Evolutionary conservation across 1,140 invertebrate species (phyloP).

Genomic region (Musca vetustissima): DNA sequence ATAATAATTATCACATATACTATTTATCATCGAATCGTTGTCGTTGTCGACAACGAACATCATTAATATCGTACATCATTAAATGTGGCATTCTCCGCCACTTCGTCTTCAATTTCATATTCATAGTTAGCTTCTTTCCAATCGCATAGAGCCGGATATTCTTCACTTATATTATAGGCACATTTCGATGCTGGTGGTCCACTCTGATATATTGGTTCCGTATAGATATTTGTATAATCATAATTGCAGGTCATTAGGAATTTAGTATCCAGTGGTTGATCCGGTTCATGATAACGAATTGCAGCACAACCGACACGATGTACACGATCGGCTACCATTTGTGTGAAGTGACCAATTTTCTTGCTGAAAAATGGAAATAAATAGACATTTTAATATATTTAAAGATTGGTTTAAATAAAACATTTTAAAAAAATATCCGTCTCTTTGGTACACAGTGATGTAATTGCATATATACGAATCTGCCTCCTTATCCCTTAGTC

Average conservation of each 20-base stretch:
- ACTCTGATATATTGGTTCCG: slow-evolving; percentile 40
- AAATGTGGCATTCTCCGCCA: not conserved
- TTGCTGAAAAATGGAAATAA: slow-evolving; percentile 38
- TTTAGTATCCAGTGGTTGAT: slow-evolving; percentile 20
- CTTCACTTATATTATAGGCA: slow-evolving; percentile 33
- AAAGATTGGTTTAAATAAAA: no score
- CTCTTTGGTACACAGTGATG: no score
- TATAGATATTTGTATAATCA: slow-evolving; percentile 45
- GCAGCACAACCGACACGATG: slow-evolving; percentile 47
- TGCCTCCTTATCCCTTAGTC: no score
- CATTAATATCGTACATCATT: no score
- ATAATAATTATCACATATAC: no score
- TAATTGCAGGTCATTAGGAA: slow-evolving; percentile 51
- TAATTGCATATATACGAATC: no score
- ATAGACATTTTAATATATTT: no score
- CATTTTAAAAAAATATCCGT: no score
- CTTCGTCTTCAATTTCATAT: slow-evolving; percentile 36
- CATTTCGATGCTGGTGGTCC: slow-evolving; percentile 43
- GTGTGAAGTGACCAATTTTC: slow-evolving; percentile 48
- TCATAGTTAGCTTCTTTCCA: slow-evolving; percentile 33
- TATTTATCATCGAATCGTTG: no score
- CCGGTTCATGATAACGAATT: slow-evolving; percentile 35
- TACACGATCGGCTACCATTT: slow-evolving; percentile 43
- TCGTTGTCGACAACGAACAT: no score
- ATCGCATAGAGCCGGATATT: slow-evolving; percentile 42